Evolutionary conservation across 2,888 invertebrate genomes (phyloP).

Genomic region (Folsomia candida): DNA sequence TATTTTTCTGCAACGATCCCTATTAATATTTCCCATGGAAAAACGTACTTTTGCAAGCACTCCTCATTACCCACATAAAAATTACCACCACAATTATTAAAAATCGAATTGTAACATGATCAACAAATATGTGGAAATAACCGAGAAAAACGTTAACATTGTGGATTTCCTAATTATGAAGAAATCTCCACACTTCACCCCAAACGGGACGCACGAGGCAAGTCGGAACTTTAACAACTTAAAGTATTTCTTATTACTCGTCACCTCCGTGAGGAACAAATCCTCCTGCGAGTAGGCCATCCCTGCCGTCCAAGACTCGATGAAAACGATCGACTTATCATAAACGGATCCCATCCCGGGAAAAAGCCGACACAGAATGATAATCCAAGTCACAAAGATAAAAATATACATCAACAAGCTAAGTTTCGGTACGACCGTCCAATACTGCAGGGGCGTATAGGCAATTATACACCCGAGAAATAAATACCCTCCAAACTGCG

Average conservation of each 20-base stretch:
- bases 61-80: no score
- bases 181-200: not conserved
- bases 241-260: not conserved
- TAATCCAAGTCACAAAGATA: not conserved
- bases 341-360: not conserved
- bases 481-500: not conserved
- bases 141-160: not conserved
- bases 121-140: not conserved
- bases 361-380: not conserved
- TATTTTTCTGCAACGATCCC: no score
- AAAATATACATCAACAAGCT: not conserved
- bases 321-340: not conserved
- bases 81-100: no score
- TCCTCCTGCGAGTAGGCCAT: not conserved
- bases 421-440: not conserved
- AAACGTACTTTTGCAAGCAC: no score
- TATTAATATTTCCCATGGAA: no score
- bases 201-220: not conserved
- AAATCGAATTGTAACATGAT: not conserved
- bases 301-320: not conserved
- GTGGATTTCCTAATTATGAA: not conserved
- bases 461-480: not conserved
- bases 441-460: not conserved
- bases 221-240: not conserved
- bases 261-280: not conserved